phyloP scores from a whole-genome alignment of 2,797 vertebrate species.

The Cossypha niveicapilla region DNA sequence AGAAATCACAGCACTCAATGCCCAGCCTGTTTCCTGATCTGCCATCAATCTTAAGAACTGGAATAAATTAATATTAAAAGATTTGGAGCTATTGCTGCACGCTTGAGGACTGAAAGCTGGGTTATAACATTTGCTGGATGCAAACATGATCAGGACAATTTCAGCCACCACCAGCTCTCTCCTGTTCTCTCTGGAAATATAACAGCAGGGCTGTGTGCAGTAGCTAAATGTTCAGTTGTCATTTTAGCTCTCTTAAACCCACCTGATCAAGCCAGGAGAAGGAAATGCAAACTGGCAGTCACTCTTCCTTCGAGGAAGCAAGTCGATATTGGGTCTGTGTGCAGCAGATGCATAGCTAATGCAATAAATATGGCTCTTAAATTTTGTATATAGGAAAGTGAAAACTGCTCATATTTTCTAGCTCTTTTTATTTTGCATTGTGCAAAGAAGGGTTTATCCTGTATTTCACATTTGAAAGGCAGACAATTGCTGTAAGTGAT shows the following conservation, averaged over 20 bases:
- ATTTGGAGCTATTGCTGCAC: neutral
- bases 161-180: neutral
- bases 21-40: neutral
- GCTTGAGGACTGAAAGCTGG: constrained; percentile 18
- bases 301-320: constrained; percentile 37
- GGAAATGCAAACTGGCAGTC: constrained; percentile 44
- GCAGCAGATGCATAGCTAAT: constrained; percentile 34
- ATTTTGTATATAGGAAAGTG: neutral
- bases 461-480: constrained; percentile 6
- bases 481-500: constrained; percentile 10
- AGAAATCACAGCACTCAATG: neutral
- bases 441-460: neutral
- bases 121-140: neutral
- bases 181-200: neutral
- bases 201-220: neutral
- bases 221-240: constrained; percentile 39
- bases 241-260: constrained; percentile 34
- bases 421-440: neutral
- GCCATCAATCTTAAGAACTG: neutral
- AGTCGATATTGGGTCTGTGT: neutral
- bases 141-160: neutral
- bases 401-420: neutral
- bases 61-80: constrained; percentile 27
- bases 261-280: constrained; percentile 2
- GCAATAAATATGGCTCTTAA: constrained; percentile 38